Evolutionary conservation across 2,888 invertebrate genomes (phyloP).

Genomic region (Thecophora atra): DNA sequence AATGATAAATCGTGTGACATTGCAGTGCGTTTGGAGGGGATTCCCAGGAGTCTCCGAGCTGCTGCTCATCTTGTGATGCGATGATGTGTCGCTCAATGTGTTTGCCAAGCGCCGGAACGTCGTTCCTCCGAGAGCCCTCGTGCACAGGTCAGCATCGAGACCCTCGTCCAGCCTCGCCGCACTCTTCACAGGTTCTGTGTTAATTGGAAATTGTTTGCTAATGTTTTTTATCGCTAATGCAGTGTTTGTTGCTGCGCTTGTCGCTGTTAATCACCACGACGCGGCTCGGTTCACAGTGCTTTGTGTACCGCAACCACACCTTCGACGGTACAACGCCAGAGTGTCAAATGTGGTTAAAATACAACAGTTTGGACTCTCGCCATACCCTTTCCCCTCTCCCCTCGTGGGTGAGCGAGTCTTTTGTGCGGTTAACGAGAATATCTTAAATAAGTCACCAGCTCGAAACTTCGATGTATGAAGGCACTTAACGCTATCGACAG

Average conservation of each 20-base stretch:
- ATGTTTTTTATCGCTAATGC: constrained; percentile 52
- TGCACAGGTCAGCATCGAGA: background rate
- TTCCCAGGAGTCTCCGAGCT: constrained; percentile 8
- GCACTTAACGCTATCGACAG: constrained; percentile 59
- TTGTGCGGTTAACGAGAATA: too few species aligned
- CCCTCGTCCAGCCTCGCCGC: background rate
- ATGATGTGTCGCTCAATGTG: constrained; percentile 41
- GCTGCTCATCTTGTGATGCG: background rate
- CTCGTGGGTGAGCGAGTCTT: too few species aligned
- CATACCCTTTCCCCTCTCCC: background rate
- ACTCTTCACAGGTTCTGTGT: constrained; percentile 58
- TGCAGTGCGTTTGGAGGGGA: constrained; percentile 8
- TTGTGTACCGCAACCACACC: constrained; percentile 40
- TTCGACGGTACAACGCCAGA: constrained; percentile 6
- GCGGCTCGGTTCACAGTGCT: constrained; percentile 39
- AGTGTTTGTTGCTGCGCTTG: constrained; percentile 26
- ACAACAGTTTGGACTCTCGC: background rate
- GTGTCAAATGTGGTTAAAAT: background rate
- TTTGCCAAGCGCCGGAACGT: constrained; percentile 39
- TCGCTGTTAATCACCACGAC: constrained; percentile 29
- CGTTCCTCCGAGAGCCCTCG: background rate
- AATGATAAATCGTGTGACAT: constrained; percentile 57
- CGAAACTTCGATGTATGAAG: constrained; percentile 44
- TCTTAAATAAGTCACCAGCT: too few species aligned
- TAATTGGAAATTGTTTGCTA: constrained; percentile 65